These are phyloP conservation scores for Bos indicus DNA, from an alignment of 2,113 vertebrate species.

Conservation along the genomic window DNA sequence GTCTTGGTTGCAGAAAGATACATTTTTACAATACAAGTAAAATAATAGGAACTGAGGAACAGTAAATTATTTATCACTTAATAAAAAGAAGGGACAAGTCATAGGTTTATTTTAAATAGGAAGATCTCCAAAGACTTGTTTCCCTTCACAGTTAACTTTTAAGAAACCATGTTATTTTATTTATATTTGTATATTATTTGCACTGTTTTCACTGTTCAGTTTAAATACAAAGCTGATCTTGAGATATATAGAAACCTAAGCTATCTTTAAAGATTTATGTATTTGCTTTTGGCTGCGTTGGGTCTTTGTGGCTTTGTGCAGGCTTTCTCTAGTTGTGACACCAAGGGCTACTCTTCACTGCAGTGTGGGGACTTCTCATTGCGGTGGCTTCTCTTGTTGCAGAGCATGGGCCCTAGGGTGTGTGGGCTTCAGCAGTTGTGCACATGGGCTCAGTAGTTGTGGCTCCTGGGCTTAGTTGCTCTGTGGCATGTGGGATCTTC, in stretches of 20 bases:
- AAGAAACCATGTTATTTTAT: background rate
- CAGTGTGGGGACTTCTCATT: background rate
- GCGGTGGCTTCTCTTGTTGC: background rate
- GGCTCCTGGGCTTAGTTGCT: background rate
- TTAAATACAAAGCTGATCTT: background rate
- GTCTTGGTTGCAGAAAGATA: background rate
- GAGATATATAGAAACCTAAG: background rate
- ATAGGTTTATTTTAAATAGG: conserved; percentile 14
- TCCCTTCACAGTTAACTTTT: background rate
- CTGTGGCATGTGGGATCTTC: background rate
- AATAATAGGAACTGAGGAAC: background rate
- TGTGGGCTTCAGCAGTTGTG: background rate
- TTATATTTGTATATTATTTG: background rate
- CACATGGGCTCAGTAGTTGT: background rate
- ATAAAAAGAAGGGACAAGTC: background rate
- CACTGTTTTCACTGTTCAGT: background rate
- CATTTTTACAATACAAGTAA: background rate
- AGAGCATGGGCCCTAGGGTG: background rate
- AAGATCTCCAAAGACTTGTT: background rate
- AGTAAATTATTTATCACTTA: background rate
- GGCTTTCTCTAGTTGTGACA: background rate
- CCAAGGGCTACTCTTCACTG: background rate
- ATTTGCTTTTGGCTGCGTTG: background rate
- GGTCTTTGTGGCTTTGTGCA: background rate
- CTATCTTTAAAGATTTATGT: background rate